Evolutionary conservation across 2,888 invertebrate genomes (phyloP), one percentile per base, ranked within the genome.

Genomic region (Diarsia mendica): DNA sequence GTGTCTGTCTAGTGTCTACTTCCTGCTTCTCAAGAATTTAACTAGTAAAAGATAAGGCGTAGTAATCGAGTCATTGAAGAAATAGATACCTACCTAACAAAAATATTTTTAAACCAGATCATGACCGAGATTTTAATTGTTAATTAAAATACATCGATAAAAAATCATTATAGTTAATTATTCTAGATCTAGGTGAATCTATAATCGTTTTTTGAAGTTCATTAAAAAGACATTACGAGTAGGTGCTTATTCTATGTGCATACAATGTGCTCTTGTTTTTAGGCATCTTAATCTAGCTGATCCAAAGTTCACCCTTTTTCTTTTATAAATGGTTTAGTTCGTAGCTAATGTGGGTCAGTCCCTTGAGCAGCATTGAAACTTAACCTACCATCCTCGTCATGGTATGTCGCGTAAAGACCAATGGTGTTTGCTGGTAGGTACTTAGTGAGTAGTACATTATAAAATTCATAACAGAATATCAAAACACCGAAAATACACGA

Each of bases 101-200:
- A 9, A 13, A 51, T 23, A 64, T 51, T 20, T 44, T 3, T 44
- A 61, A 81, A 81, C 46, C 51, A 68, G 60, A 63, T 53, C 66
- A 63, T 2, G 49, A 69, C 65, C n/a, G 48, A 63, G 23, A 77
- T 64, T 58, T 51, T 51, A 69, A 10, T 51, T 18, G 46, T 70
- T 70, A 39, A 20, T 60, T 60, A 60, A 33, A 63, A 64, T 49
- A 65, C 33, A n/a, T 20, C 70, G 70, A 80, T 65, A 80, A 67
- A 15, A 68, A 55, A 65, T n/a, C 15, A 44, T 53, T 49, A 8
- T 23, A 39, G 20, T 48, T 55, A 63, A n/a, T n/a, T 39, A 44
- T 63, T 69, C n/a, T 55, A 53, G 60, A 65, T 66, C n/a, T 49
- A 53, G 60, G 60, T 48, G 2, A 15, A 60, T 75, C n/a, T 46